Conservation (phyloP, 2,113 vertebrate genomes). For the Euleptes europaea region DNA sequence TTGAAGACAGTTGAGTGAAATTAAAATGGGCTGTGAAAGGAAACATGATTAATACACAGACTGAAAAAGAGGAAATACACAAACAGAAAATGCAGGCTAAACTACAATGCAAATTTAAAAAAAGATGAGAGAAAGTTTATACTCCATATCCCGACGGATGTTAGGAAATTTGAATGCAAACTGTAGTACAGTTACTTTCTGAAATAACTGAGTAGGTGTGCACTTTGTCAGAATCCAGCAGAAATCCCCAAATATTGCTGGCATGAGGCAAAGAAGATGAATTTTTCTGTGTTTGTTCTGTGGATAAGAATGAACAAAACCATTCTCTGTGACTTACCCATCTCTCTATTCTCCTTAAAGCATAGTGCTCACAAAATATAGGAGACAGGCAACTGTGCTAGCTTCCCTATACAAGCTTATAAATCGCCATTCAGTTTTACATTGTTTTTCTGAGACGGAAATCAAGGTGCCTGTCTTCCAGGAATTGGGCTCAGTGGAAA, state of each 20-base stretch:
- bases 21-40: neutral
- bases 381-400: neutral
- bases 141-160: neutral
- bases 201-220: neutral
- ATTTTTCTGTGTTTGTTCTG: neutral
- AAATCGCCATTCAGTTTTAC: constrained; percentile 22
- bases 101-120: neutral
- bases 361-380: neutral
- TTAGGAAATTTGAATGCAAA: neutral
- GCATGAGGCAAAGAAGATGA: neutral
- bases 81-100: neutral
- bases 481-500: neutral
- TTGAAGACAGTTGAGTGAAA: neutral
- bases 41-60: constrained; percentile 1
- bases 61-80: neutral
- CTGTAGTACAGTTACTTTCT: constrained; percentile 7
- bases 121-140: neutral
- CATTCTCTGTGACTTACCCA: neutral
- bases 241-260: constrained; percentile 2
- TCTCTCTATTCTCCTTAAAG: neutral
- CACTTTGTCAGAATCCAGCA: neutral
- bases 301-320: neutral
- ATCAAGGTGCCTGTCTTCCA: neutral
- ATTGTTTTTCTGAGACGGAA: neutral
- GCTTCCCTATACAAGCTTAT: neutral